Evolutionary conservation across 2,888 invertebrate species (phyloP), one percentile per base, ranked within the genome.

Genomic region (Epistrophella euchroma): DNA sequence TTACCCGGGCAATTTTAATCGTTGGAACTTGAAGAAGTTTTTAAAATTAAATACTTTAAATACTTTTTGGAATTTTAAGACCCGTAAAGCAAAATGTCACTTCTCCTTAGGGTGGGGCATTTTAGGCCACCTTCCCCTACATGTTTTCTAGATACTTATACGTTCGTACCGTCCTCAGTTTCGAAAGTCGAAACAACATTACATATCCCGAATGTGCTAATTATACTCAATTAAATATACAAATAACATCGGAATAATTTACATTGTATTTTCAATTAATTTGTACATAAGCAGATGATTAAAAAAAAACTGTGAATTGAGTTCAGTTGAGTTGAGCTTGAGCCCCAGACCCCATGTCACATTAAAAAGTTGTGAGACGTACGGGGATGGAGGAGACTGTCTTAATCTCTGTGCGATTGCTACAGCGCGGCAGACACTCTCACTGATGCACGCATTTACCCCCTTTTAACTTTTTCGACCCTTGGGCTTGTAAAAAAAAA

Each of bases 231-330:
- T 81, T 81, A 81, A 85, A 85, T 77, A 76, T 81, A 85, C 81
- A 85, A 85, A 85, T 85, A 83, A 62, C 73, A 78, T 83, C 70
- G 19, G 78, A 78, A 83, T 83, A 85, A 81, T 76, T 80, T 85
- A 85, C 81, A 85, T 81, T 85, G 76, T 81, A 52, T 73, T 85
- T 85, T 85, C 85, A 81, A 85, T 85, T 80, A 80, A 76, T 76
- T 71, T 81, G 85, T 76, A 76, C 85, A 70, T 45, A 58, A 58
- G 52, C 73, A 78, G 70, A 74, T 64, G 70, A 64, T 72, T 64
- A 75, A 47, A 32, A 32, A 32, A 77, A 60, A 52, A 52, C 43
- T 25, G 13, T 45, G 45, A 7, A 1, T 22, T 19, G n/a, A 4
- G 22, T 25, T 17, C 0, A 40, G 1, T 22, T 19, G n/a, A 4